These are phyloP conservation scores for Bostrychus sinensis DNA, from an alignment of 2,113 vertebrate species.

Conservation along the genomic window DNA sequence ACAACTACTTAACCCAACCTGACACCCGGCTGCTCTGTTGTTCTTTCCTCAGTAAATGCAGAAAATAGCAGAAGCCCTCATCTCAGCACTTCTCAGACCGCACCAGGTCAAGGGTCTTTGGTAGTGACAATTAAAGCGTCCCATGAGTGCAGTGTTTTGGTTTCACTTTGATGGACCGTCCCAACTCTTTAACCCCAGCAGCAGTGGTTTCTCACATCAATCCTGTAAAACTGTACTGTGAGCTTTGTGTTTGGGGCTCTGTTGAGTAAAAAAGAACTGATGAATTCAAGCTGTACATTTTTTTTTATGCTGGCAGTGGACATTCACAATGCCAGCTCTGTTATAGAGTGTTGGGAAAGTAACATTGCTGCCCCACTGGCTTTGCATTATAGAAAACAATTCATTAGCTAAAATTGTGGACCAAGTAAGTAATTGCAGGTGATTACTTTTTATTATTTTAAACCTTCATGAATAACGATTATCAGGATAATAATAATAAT, in stretches of 20 bases:
- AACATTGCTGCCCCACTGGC: background rate
- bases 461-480: no score
- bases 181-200: background rate
- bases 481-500: no score
- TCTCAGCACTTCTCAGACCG: constrained; percentile 3
- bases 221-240: background rate
- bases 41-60: background rate
- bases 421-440: no score
- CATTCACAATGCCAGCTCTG: background rate
- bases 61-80: background rate
- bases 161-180: background rate
- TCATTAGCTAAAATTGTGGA: no score
- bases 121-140: background rate
- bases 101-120: background rate
- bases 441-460: no score
- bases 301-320: background rate
- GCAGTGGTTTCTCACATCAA: constrained; percentile 3
- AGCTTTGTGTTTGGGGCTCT: background rate
- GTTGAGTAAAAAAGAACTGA: background rate
- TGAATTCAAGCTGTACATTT: background rate
- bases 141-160: background rate
- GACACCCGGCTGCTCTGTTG: background rate
- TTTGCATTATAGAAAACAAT: background rate
- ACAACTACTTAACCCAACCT: background rate
- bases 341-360: background rate